A percentile compares a stretch with the other conserved stretches of the same genome.
These are phyloP conservation scores for Diplolepis rosae DNA, from an alignment of 2,888 invertebrate genomes.

Conservation along the genomic window DNA sequence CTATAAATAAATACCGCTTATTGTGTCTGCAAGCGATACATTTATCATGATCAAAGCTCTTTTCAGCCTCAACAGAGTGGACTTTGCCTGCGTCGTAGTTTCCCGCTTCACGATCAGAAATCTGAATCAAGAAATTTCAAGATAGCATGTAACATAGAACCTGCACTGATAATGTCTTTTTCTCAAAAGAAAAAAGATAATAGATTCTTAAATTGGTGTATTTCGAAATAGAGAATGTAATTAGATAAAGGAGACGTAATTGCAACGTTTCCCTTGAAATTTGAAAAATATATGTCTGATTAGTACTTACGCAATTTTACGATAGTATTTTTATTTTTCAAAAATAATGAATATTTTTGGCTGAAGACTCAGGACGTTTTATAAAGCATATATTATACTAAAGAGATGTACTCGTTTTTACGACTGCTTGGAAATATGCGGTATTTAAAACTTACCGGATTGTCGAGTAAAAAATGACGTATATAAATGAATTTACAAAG, in stretches of 20 bases:
- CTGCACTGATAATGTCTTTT: not conserved
- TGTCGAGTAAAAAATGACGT: conserved; percentile 16
- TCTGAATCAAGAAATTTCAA: not conserved
- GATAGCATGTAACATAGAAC: not conserved
- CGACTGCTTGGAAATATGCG: not conserved
- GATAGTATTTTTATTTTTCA: no score
- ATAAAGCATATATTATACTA: not conserved
- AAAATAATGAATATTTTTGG: no score
- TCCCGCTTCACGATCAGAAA: conserved; percentile 15
- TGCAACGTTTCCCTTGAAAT: no score
- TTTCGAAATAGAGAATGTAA: no score
- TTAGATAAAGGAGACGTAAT: no score
- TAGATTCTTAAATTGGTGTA: no score
- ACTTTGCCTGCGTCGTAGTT: conserved; percentile 47
- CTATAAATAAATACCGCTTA: conserved; percentile 59
- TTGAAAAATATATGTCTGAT: no score
- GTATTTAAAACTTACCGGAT: conserved; percentile 14
- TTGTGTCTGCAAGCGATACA: conserved; percentile 61
- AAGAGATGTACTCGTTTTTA: not conserved
- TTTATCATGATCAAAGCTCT: conserved; percentile 45
- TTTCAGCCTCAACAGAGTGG: conserved; percentile 47
- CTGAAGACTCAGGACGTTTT: no score
- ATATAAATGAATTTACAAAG: conserved; percentile 2
- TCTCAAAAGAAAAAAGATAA: no score
- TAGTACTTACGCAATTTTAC: no score